Evolutionary conservation across 1,140 invertebrate species (phyloP).

Genomic region (Listronotus bonariensis): DNA sequence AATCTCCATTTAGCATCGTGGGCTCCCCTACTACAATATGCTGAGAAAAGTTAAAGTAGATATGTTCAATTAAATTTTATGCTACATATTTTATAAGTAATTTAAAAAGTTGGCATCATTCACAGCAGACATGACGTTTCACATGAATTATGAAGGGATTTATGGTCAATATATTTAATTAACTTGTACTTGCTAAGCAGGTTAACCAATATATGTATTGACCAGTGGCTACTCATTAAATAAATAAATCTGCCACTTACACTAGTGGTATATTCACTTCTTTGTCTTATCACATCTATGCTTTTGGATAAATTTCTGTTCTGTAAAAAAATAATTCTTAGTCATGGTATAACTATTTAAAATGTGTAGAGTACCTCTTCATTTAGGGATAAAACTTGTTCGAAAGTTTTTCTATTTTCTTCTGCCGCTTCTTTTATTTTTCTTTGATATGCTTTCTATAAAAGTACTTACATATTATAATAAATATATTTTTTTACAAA

Average conservation of each 20-base stretch:
- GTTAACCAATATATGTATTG: too few species aligned
- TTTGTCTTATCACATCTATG: conserved; percentile 28
- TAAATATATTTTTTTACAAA: not conserved
- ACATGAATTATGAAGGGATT: too few species aligned
- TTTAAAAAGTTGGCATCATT: too few species aligned
- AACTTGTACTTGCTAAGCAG: too few species aligned
- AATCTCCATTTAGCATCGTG: too few species aligned
- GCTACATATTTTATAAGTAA: too few species aligned
- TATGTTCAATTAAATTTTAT: too few species aligned
- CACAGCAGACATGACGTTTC: too few species aligned
- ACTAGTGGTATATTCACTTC: conserved; percentile 20
- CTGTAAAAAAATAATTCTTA: conserved; percentile 22
- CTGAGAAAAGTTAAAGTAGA: too few species aligned
- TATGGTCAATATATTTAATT: too few species aligned
- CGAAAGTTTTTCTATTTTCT: conserved; percentile 28
- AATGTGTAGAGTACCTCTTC: conserved; percentile 26
- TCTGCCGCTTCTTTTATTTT: conserved; percentile 17
- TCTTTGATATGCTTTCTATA: conserved; percentile 19
- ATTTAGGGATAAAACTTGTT: conserved; percentile 30
- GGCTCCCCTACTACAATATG: too few species aligned
- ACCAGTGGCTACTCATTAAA: too few species aligned
- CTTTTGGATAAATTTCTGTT: conserved; percentile 33
- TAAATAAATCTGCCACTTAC: conserved; percentile 21
- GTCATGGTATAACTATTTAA: not conserved
- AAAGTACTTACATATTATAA: not conserved